Evolutionary conservation across 1,140 invertebrate genomes (phyloP).

Genomic region (Micrasema longulum): DNA sequence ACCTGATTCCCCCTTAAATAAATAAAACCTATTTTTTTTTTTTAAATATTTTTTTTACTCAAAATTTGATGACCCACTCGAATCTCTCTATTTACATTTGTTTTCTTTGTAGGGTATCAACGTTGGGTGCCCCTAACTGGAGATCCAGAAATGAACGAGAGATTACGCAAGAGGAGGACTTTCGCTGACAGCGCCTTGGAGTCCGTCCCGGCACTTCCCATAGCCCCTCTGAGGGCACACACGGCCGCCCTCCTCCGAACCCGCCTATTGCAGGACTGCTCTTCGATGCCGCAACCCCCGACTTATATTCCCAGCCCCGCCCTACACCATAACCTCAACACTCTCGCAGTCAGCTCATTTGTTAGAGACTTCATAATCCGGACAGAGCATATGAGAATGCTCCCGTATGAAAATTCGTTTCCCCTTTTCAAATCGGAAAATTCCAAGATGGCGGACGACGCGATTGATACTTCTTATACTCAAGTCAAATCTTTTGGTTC

Average conservation of each 20-base stretch:
- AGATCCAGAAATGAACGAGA: constrained; percentile 59
- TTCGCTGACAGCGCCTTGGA: constrained; percentile 71
- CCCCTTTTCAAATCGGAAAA: constrained; percentile 4
- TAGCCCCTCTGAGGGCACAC: constrained; percentile 31
- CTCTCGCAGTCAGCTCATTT: constrained; percentile 48
- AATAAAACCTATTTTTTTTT: too few relatives aligned
- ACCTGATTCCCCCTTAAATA: too few relatives aligned
- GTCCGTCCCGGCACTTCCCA: constrained; percentile 57
- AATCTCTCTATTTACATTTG: too few relatives aligned
- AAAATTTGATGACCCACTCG: background rate
- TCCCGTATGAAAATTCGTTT: constrained; percentile 32
- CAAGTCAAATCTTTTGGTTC: constrained; percentile 4
- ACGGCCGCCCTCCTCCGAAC: constrained; percentile 42
- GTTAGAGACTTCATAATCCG: constrained; percentile 49
- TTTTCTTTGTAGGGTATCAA: constrained; percentile 48
- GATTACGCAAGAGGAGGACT: constrained; percentile 67
- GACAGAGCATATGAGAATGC: constrained; percentile 46
- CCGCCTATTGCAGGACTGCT: constrained; percentile 42
- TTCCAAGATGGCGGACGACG: background rate
- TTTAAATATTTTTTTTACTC: too few relatives aligned
- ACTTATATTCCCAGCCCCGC: constrained; percentile 4
- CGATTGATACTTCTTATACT: background rate
- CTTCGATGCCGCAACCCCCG: constrained; percentile 22
- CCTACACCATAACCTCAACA: constrained; percentile 43
- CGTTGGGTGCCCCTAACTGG: constrained; percentile 45